These are phyloP conservation scores for Orycteropus afer DNA, from an alignment of 2,113 vertebrate genomes.

Conservation along the genomic window DNA sequence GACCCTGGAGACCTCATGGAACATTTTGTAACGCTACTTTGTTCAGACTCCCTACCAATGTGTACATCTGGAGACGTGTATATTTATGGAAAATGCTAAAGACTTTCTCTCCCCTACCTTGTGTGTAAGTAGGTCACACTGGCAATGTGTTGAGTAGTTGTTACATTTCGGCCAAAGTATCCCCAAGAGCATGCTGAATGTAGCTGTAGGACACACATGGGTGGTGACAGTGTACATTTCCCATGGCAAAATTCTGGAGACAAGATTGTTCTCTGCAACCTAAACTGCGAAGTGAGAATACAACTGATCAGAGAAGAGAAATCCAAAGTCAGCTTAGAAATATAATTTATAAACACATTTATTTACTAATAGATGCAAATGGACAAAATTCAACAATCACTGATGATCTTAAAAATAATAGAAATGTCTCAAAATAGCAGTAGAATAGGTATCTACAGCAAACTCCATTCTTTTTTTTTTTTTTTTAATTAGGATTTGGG, in stretches of 20 bases:
- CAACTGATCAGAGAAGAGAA: background rate
- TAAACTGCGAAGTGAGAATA: background rate
- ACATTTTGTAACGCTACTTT: slow-evolving; percentile 49
- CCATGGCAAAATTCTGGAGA: background rate
- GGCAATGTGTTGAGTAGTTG: slow-evolving; percentile 40
- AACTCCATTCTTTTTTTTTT: background rate
- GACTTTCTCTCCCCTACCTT: slow-evolving; percentile 72
- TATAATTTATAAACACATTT: background rate
- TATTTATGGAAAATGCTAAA: slow-evolving; percentile 81
- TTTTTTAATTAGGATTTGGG: too few species aligned
- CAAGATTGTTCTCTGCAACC: background rate
- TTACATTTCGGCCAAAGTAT: slow-evolving; percentile 27
- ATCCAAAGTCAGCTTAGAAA: slow-evolving; percentile 27
- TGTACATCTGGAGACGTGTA: slow-evolving; percentile 77
- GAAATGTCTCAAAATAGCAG: background rate
- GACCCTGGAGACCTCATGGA: slow-evolving; percentile 59
- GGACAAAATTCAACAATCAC: background rate
- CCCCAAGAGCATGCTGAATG: background rate
- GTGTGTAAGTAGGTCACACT: slow-evolving; percentile 80
- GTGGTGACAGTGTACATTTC: background rate
- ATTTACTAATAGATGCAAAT: background rate
- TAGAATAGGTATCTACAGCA: background rate
- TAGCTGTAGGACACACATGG: background rate
- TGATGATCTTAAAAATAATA: background rate
- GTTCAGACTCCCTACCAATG: slow-evolving; percentile 71